A percentile compares a stretch with the other conserved stretches of the same genome.
Conservation (phyloP, 2,888 invertebrate genomes). For the Sinodicranocentrus sp. region DNA sequence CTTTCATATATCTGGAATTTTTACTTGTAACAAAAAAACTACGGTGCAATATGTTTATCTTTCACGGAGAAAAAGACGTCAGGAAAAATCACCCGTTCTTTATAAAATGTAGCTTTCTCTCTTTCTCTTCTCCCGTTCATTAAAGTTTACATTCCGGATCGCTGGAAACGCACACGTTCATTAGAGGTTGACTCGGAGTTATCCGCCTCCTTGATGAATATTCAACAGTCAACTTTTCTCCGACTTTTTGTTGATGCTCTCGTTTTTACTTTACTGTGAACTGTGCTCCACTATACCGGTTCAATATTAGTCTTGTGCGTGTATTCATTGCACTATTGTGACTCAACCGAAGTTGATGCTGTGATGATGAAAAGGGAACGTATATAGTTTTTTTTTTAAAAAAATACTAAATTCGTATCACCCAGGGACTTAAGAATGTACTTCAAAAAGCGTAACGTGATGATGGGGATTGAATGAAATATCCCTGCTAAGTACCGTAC, state of each 20-base stretch:
- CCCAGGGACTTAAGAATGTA: constrained; percentile 10
- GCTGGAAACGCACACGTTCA: constrained; percentile 70
- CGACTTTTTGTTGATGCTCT: constrained; percentile 16
- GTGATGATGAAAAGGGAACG: not conserved
- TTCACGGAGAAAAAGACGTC: not conserved
- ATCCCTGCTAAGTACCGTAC: constrained; percentile 26
- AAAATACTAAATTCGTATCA: constrained; percentile 18
- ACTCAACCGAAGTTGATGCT: too few relatives aligned
- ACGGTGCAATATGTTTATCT: constrained; percentile 1
- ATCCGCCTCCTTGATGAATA: constrained; percentile 67
- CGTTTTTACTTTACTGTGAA: too few relatives aligned
- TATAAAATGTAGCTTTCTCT: not conserved
- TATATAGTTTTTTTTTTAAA: not conserved
- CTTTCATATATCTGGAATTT: too few relatives aligned
- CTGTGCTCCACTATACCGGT: too few relatives aligned
- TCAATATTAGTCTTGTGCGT: too few relatives aligned
- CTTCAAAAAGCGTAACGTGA: not conserved
- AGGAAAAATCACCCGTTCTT: not conserved
- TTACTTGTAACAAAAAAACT: too few relatives aligned
- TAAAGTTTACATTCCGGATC: constrained; percentile 70
- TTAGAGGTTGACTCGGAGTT: constrained; percentile 57
- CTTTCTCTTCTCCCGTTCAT: constrained; percentile 55
- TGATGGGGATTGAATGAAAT: constrained; percentile 23
- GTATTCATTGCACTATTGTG: too few relatives aligned
- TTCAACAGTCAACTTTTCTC: constrained; percentile 60